Evolutionary conservation across 2,888 invertebrate genomes (phyloP).

Genomic region (Tortricodes alternella): DNA sequence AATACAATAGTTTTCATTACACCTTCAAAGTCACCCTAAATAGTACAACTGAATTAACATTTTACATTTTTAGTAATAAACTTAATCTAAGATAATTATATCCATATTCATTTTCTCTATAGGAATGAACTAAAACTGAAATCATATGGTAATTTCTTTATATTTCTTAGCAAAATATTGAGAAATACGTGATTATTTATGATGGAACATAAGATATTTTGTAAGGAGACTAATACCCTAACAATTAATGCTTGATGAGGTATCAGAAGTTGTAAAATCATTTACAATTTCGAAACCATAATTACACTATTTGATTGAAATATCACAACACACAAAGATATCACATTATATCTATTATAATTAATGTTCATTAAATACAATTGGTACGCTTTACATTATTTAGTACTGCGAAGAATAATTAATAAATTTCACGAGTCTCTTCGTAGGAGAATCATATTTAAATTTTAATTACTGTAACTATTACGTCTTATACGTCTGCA

Average conservation of each 20-base stretch:
- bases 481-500: too few species aligned
- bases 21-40: too few species aligned
- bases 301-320: constrained; percentile 35
- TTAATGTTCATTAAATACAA: constrained; percentile 41
- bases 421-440: too few species aligned
- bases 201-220: not conserved
- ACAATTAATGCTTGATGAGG: not conserved
- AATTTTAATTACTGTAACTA: too few species aligned
- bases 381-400: constrained; percentile 34
- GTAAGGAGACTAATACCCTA: too few species aligned
- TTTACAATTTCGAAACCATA: not conserved
- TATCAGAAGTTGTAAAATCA: not conserved
- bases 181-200: constrained; percentile 16
- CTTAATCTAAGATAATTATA: not conserved
- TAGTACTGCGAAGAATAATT: not conserved
- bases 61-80: too few species aligned
- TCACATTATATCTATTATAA: constrained; percentile 55
- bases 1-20: too few species aligned
- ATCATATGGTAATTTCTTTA: constrained; percentile 9
- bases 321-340: constrained; percentile 68
- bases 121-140: constrained; percentile 28
- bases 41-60: too few species aligned
- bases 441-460: too few species aligned
- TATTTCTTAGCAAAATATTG: constrained; percentile 30
- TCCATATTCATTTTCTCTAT: not conserved